phyloP scores from a whole-genome alignment of 2,888 invertebrate genomes.

The Spicauda simplicius region DNA sequence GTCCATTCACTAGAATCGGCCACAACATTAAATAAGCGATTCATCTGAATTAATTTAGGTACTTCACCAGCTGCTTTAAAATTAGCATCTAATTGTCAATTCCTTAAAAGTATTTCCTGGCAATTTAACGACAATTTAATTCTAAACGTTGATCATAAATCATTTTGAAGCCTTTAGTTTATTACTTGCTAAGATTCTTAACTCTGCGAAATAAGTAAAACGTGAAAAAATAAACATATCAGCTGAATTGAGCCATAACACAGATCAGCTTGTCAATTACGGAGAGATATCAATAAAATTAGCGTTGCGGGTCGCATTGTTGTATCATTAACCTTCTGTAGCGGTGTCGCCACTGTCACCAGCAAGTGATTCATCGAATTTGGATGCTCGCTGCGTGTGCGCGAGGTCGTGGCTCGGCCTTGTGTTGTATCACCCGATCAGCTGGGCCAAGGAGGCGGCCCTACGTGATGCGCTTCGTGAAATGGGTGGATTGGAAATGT shows the following conservation, averaged over 20 bases:
- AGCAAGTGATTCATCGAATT: constrained; percentile 42
- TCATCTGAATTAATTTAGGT: constrained; percentile 26
- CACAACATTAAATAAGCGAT: constrained; percentile 9
- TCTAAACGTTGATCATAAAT: background rate
- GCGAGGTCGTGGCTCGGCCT: constrained; percentile 72
- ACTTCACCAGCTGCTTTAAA: constrained; percentile 14
- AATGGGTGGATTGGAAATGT: constrained; percentile 32
- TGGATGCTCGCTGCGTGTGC: constrained; percentile 46
- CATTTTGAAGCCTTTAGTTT: no score
- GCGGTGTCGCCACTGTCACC: constrained; percentile 29
- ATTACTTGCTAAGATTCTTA: no score
- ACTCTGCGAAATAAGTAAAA: background rate
- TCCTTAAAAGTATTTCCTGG: background rate
- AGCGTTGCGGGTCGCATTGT: constrained; percentile 18
- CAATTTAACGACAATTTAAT: background rate
- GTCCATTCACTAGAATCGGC: constrained; percentile 9
- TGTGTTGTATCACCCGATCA: constrained; percentile 54
- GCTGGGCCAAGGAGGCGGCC: constrained; percentile 51
- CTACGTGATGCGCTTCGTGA: constrained; percentile 49
- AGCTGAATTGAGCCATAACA: constrained; percentile 17
- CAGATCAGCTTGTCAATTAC: constrained; percentile 23
- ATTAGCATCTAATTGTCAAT: constrained; percentile 9
- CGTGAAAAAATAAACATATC: constrained; percentile 10
- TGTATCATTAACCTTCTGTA: constrained; percentile 33
- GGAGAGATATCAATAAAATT: constrained; percentile 26